Evolutionary conservation across 2,888 invertebrate species (phyloP), one percentile per base, ranked within the genome.

Genomic region (Agriopis aurantiaria): DNA sequence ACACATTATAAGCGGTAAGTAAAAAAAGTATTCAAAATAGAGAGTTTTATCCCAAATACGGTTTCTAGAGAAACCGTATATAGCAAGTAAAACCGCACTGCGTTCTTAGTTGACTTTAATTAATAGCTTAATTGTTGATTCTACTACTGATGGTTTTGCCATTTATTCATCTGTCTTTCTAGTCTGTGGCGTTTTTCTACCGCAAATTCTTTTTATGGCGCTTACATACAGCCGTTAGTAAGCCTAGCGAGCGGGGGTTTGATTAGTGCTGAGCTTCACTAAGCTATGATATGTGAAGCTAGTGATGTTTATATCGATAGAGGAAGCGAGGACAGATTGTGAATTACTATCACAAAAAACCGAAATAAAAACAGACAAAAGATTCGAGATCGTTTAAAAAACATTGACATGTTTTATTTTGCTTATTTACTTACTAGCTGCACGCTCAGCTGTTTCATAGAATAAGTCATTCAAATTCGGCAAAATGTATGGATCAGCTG

Each of bases 221-320:
- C 53, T 46, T 53, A 46, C 45, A 60, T 14, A 49, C 49, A 51
- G 23, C 48, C 40, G 46, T 33, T 48, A 40, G 49, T 51, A 49
- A 60, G 49, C 49, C 49, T 10, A 8, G 52, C 12, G 33, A 57
- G 56, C 43, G 53, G 12, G 23, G 61, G 43, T 55, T 45, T 62
- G 62, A 62, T 62, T 53, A 62, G 53, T 46, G 53, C 62, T 62
- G 52, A 53, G 52, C 45, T 45, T 3, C 3, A 7, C 10, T 52
- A 62, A 62, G 62, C 62, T 23, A 33, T 59, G 60, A 60, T 60
- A 40, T 60, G 41, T 10, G 17, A 33, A 46, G 49, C 41, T 46
- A 17, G 57, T 23, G 59, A 59, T 59, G 17, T 33, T 12, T 10
- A 23, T 45, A 11, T 46, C 49, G 49, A 60, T 60, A 60, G 60